These are phyloP conservation scores for Diabrotica virgifera DNA, from an alignment of 1,140 invertebrate species.

Conservation along the genomic window DNA sequence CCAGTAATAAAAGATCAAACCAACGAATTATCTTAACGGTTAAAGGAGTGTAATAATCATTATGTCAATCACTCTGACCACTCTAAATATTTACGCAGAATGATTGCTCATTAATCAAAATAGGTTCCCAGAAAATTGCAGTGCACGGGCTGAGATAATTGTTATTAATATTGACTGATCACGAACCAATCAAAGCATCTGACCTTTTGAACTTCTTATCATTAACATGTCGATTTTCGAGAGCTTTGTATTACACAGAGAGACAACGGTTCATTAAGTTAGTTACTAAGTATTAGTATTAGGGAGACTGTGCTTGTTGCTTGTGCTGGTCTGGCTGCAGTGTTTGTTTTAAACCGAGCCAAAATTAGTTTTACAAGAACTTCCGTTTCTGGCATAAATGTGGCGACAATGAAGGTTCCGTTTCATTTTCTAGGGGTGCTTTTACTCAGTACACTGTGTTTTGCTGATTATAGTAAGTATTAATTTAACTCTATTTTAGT, in stretches of 20 bases:
- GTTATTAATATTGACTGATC: not conserved
- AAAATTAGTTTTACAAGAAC: not conserved
- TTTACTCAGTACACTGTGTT: not conserved
- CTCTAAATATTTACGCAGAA: not conserved
- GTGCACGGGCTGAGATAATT: not conserved
- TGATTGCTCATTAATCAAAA: not conserved
- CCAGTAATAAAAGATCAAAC: no score
- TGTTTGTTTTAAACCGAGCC: not conserved
- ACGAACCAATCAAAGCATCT: not conserved
- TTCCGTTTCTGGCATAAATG: not conserved
- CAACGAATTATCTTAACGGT: no score
- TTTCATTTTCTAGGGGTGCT: not conserved
- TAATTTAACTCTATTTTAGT: not conserved
- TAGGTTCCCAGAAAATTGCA: not conserved
- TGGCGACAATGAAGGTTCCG: not conserved
- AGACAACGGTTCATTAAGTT: not conserved
- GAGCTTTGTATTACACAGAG: not conserved
- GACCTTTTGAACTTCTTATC: slow-evolving; percentile 4
- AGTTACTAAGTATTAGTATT: not conserved
- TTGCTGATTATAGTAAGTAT: not conserved
- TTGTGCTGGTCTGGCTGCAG: no score
- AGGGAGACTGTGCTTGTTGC: not conserved
- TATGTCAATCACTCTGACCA: not conserved
- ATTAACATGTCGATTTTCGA: not conserved
- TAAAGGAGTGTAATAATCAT: no score